phyloP scores from a whole-genome alignment of 2,888 invertebrate genomes.

The Troilus luridus region DNA sequence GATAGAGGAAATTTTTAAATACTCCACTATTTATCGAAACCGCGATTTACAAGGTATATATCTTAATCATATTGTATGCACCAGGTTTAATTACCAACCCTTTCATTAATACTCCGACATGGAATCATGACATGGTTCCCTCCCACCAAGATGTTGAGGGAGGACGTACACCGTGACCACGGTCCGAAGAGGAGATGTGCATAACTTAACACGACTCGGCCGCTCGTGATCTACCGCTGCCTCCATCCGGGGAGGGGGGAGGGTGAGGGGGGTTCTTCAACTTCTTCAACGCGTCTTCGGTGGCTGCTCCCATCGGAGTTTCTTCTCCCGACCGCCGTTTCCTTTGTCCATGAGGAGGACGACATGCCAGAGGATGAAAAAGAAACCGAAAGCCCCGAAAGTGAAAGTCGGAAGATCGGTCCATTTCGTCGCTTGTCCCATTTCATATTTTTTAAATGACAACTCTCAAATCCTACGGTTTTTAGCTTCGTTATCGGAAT shows the following conservation, averaged over 20 bases:
- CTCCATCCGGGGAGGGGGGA: not conserved
- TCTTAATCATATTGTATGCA: no score
- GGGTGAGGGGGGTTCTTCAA: not conserved
- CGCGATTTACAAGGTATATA: no score
- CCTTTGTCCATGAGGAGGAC: slow-evolving; percentile 24
- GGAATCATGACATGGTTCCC: not conserved
- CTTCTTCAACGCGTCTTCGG: slow-evolving; percentile 36
- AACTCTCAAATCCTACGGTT: slow-evolving; percentile 33
- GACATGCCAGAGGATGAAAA: not conserved
- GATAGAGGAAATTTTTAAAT: no score
- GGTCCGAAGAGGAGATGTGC: slow-evolving; percentile 35
- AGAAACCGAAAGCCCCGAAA: not conserved
- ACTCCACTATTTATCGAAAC: no score
- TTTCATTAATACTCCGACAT: not conserved
- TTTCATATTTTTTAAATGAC: not conserved
- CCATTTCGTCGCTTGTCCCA: slow-evolving; percentile 17
- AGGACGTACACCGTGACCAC: slow-evolving; percentile 17
- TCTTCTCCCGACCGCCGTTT: slow-evolving; percentile 31
- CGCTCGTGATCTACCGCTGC: slow-evolving; percentile 35
- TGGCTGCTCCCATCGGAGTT: not conserved
- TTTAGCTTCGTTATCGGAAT: slow-evolving; percentile 29
- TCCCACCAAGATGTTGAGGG: not conserved
- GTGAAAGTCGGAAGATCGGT: slow-evolving; percentile 43
- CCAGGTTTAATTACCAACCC: no score
- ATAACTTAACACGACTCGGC: slow-evolving; percentile 28